A percentile compares a stretch with the other conserved stretches of the same genome.
Evolutionary conservation across 2,888 invertebrate species (phyloP).

Genomic region (Amphipoea oculea): DNA sequence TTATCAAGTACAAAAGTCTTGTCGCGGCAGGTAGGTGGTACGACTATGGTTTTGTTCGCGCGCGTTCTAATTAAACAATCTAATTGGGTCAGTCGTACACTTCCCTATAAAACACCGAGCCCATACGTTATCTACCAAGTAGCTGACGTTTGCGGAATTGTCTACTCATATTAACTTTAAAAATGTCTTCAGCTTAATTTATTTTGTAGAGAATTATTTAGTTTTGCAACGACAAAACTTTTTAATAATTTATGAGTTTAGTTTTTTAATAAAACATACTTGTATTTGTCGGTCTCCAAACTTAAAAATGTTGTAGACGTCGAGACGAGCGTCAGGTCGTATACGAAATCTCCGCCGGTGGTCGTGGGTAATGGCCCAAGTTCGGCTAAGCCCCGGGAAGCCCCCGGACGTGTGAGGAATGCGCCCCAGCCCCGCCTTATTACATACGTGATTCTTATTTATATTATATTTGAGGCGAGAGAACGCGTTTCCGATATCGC

Average conservation of each 20-base stretch:
- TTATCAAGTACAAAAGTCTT: neutral
- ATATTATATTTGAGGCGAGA: conserved; percentile 84
- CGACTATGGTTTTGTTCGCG: conserved; percentile 14
- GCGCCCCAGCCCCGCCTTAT: conserved; percentile 82
- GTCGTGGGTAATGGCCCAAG: conserved; percentile 85
- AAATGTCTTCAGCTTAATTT: neutral
- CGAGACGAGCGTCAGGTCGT: conserved; percentile 70
- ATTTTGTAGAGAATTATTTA: conserved; percentile 28
- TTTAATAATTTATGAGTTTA: conserved; percentile 45
- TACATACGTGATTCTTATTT: conserved; percentile 91
- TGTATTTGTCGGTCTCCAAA: conserved; percentile 58
- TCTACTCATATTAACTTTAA: neutral
- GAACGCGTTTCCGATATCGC: conserved; percentile 81
- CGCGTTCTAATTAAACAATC: conserved; percentile 72
- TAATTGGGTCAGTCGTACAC: conserved; percentile 71
- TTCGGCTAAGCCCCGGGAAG: conserved; percentile 85
- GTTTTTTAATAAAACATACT: conserved; percentile 57
- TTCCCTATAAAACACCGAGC: conserved; percentile 55
- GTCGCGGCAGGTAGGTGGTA: conserved; percentile 1
- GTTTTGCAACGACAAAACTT: conserved; percentile 22
- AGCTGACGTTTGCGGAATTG: neutral
- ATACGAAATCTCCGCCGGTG: conserved; percentile 77
- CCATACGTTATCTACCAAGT: conserved; percentile 34
- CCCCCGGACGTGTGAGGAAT: conserved; percentile 88
- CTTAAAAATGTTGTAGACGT: conserved; percentile 70